Evolutionary conservation across 2,797 vertebrate species (phyloP), one percentile per base, ranked within the genome.

Genomic region (Hydrophis major): DNA sequence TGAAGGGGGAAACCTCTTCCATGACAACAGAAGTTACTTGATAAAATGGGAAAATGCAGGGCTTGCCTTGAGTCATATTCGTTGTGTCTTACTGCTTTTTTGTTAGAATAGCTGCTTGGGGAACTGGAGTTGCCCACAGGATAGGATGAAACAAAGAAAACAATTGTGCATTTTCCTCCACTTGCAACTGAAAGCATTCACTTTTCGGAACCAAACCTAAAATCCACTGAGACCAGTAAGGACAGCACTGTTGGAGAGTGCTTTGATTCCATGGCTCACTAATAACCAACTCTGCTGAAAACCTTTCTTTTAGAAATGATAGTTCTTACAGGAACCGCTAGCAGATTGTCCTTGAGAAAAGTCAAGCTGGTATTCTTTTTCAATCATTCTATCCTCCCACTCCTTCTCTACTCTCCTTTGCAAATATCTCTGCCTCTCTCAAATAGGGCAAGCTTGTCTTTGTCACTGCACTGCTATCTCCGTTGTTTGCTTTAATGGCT

Each of bases 401-500:
- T 1, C 7, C n/a, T 5, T 18, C 32, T 83, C 37, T 25, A 53
- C 37, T 47, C 88, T 16, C 66, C 69, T 92, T 95, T 60, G 94
- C 92, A 59, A 96, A 96, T 92, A 61, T 91, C 56, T 91, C 90
- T 86, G 90, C n/a, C 95, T 95, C 50, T 92, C 94, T 96, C 93
- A 60, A 22, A 2, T 91, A 94, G 90, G 95, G 60, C 92, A 93
- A 78, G 47, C 91, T 96, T 94, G 96, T 96, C 97, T 96, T 97
- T 96, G 95, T 96, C 96, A 93, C 94, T 93, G 91, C 93, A 95
- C 66, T 86, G 94, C 89, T 8, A 92, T 92, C 90, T 96, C 90
- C 95, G 92, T 95, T 94, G 95, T 96, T 96, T 92, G 92, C 89
- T 93, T 94, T 96, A 96, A 97, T 96, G 95, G 92, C 95, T 96